Percentiles rank a stretch among this genome's conserved stretches.
These are phyloP conservation scores for Callipepla squamata DNA, from an alignment of 2,113 vertebrate genomes.

Conservation along the genomic window DNA sequence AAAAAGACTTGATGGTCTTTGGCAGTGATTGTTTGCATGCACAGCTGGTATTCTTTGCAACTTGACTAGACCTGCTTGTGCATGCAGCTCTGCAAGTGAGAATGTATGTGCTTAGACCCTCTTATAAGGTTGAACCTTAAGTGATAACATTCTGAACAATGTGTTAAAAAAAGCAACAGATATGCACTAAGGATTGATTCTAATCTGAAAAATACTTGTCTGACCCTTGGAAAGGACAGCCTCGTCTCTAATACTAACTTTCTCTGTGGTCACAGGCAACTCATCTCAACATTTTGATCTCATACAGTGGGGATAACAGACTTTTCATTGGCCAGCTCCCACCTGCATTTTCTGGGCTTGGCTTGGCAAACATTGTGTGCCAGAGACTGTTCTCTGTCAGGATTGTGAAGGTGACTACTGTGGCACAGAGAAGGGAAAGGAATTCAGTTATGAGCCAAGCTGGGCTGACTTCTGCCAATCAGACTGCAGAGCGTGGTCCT, in stretches of 20 bases:
- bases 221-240: not conserved
- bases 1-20: not conserved
- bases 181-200: not conserved
- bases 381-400: not conserved
- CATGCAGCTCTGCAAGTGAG: not conserved
- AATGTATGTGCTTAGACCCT: not conserved
- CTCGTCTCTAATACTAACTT: not conserved
- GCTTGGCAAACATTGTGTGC: not conserved
- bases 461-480: slow-evolving; percentile 18
- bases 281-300: not conserved
- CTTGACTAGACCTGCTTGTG: not conserved
- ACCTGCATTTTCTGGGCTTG: not conserved
- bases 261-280: not conserved
- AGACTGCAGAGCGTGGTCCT: not conserved
- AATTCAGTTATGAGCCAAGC: not conserved
- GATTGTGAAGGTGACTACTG: not conserved
- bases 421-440: not conserved
- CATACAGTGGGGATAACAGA: not conserved
- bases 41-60: not conserved
- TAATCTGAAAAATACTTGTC: not conserved
- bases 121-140: not conserved
- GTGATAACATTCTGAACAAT: not conserved
- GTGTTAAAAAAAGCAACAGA: not conserved
- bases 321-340: not conserved
- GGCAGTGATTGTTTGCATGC: not conserved